These are phyloP conservation scores for Bucorvus abyssinicus DNA, from an alignment of 2,797 vertebrate genomes.

Conservation along the genomic window DNA sequence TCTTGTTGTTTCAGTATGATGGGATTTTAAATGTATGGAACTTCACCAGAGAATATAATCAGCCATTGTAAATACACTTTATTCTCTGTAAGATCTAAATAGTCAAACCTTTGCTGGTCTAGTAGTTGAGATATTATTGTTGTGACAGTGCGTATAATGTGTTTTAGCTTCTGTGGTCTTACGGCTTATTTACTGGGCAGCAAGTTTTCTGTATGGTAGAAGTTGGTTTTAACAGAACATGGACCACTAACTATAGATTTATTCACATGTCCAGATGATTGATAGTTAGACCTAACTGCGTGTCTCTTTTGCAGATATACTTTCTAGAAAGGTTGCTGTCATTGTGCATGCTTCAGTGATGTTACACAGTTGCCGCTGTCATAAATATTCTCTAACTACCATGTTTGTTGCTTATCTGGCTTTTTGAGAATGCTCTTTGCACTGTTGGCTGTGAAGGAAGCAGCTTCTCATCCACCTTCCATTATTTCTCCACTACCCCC, in stretches of 20 bases:
- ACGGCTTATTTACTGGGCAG: not conserved
- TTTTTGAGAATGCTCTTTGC: constrained; percentile 59
- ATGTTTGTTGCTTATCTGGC: constrained; percentile 62
- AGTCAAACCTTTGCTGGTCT: not conserved
- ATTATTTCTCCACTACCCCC: constrained; percentile 1
- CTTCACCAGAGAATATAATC: not conserved
- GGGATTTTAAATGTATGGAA: not conserved
- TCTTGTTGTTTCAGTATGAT: not conserved
- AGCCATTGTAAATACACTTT: not conserved
- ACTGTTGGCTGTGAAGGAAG: constrained; percentile 51
- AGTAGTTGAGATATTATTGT: not conserved
- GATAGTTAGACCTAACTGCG: constrained; percentile 51
- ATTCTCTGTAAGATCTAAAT: not conserved
- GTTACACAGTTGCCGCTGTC: constrained; percentile 52
- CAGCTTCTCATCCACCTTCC: constrained; percentile 54
- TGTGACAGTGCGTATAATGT: not conserved
- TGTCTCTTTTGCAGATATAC: constrained; percentile 51
- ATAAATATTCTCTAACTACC: constrained; percentile 62
- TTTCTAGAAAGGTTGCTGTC: constrained; percentile 54
- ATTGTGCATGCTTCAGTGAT: constrained; percentile 59
- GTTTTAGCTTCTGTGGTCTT: not conserved
- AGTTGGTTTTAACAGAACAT: constrained; percentile 29
- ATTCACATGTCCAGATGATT: constrained; percentile 49
- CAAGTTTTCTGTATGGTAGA: not conserved
- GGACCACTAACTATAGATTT: constrained; percentile 40